A percentile compares a stretch with the other conserved stretches of the same genome.
These are phyloP conservation scores for Aurelia aurita DNA, from an alignment of 30 jellyfish, hydroid and myxozoan species.

Conservation along the genomic window DNA sequence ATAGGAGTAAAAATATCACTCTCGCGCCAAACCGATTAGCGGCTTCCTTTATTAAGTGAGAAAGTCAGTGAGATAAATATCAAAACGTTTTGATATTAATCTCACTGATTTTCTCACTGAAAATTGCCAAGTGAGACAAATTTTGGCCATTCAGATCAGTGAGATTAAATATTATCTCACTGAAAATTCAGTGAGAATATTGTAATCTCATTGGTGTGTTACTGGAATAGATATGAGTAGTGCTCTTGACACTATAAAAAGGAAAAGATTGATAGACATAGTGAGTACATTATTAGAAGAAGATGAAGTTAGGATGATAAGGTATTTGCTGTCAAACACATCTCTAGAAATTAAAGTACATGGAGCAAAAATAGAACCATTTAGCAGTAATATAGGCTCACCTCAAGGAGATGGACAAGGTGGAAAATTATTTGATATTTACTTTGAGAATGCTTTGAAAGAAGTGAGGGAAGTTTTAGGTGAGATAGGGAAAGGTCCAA, in stretches of 20 bases:
- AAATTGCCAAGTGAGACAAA: too few species aligned
- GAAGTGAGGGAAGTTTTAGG: neutral
- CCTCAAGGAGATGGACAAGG: conserved; percentile 50
- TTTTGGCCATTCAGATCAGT: too few species aligned
- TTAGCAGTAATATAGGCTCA: conserved; percentile 22
- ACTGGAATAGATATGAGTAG: conserved; percentile 32
- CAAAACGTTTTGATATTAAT: too few species aligned
- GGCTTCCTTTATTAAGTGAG: too few species aligned
- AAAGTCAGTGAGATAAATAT: too few species aligned
- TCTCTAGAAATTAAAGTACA: conserved; percentile 8
- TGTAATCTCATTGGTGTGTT: too few species aligned
- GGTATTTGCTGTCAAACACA: neutral
- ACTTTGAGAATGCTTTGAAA: too few species aligned
- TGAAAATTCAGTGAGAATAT: too few species aligned
- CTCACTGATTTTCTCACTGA: too few species aligned
- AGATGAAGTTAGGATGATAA: conserved; percentile 20
- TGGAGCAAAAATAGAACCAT: neutral
- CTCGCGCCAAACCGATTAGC: too few species aligned
- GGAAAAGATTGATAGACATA: neutral
- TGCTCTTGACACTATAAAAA: conserved; percentile 6
- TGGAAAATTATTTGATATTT: conserved; percentile 9
- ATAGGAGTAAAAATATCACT: too few species aligned
- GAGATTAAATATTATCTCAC: too few species aligned
- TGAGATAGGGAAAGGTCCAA: neutral
- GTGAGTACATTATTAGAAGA: neutral